A percentile compares a stretch with the other conserved stretches of the same genome.
These are phyloP conservation scores for Lycopodina hypogea DNA, from an alignment of 37 sponge, comb jelly and placozoan species.

Conservation along the genomic window DNA sequence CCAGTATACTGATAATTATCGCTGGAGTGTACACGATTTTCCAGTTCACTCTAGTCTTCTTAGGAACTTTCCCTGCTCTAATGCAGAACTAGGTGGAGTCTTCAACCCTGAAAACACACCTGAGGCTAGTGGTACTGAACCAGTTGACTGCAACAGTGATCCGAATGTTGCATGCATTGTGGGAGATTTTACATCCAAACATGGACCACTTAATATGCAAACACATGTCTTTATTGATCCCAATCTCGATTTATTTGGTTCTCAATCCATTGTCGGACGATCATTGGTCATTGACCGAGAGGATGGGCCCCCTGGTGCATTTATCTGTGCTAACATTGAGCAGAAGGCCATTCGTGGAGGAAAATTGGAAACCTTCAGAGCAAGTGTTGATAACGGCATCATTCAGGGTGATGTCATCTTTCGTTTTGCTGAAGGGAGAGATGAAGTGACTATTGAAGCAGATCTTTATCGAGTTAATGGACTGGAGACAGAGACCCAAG, in stretches of 20 bases:
- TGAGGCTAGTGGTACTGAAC: not conserved
- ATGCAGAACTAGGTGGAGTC: conserved; percentile 27
- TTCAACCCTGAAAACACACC: conserved; percentile 18
- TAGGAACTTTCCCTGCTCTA: conserved; percentile 35
- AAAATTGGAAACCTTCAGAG: conserved; percentile 10
- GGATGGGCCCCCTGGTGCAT: not conserved
- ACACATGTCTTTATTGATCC: conserved; percentile 33
- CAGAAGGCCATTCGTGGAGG: conserved; percentile 3
- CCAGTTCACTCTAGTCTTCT: conserved; percentile 30
- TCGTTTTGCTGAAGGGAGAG: not conserved
- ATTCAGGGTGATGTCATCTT: conserved; percentile 59
- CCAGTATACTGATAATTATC: conserved; percentile 22
- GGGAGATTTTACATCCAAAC: conserved; percentile 32
- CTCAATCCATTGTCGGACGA: conserved; percentile 53
- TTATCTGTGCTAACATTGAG: conserved; percentile 65
- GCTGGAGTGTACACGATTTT: conserved; percentile 31
- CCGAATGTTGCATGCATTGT: conserved; percentile 12
- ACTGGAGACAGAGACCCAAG: not conserved
- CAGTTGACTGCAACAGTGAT: not conserved
- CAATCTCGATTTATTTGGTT: conserved; percentile 24
- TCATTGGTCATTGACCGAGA: conserved; percentile 40
- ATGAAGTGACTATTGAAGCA: conserved; percentile 31
- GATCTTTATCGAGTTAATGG: conserved; percentile 38
- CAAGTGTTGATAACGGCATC: conserved; percentile 8
- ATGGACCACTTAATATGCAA: conserved; percentile 10